Evolutionary conservation across 2,797 vertebrate species (phyloP), one percentile per base, ranked within the genome.

Genomic region (Xyrichtys novacula): DNA sequence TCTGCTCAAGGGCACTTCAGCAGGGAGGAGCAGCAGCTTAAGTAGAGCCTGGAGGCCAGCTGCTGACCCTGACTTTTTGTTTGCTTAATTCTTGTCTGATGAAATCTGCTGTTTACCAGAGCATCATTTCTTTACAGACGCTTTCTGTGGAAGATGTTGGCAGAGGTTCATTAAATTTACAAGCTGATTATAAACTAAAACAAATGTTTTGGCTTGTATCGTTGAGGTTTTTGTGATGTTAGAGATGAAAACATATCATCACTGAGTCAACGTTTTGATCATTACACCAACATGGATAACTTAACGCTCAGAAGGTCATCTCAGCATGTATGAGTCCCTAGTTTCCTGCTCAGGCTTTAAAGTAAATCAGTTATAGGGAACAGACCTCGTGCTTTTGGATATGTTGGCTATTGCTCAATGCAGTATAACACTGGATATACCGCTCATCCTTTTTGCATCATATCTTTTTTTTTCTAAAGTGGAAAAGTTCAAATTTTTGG

Each of bases 401-500:
- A 1, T 2, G 25, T 3, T 15, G 31, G 19, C 19, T 26, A 44
- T 63, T 44, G 59, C n/a, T 69, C n/a, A 63, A 54, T 14, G 48
- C 58, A 44, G n/a, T 70, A 46, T 46, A 62, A 84, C 65, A 66
- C 29, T 11, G 43, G 20, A 23, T 38, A 12, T 3, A 61, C 59
- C 31, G n/a, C 6, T 7, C 25, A 58, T 26, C 23, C 23, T 49
- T 50, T 50, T 34, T 8, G 49, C 32, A 7, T 62, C 62, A 29
- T 71, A 65, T 38, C 49, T 68, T 12, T 34, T 64, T 39, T 34
- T 64, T 39, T 22, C 56, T 39, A 1, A 29, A 34, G 70, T 66
- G 67, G 55, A 74, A 71, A 74, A 64, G 70, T 79, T 77, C 67
- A 85, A 36, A 14, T 55, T 56, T 54, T 73, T 15, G 0, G 25